A percentile compares a stretch with the other conserved stretches of the same genome.
Evolutionary conservation across 2,888 invertebrate genomes (phyloP).

Genomic region (Micropterix aruncella): DNA sequence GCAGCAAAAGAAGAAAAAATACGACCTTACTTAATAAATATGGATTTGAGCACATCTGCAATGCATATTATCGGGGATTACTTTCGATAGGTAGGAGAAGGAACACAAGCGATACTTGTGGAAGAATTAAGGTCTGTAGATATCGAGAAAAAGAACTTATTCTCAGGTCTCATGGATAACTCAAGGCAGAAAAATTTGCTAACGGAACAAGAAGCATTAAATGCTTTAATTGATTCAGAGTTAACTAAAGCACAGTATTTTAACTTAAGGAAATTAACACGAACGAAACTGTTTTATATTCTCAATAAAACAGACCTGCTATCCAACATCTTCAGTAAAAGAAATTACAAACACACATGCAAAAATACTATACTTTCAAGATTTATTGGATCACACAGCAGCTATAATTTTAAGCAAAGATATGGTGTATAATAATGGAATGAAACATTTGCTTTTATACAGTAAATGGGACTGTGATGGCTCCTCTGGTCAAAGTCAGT

Average conservation of each 20-base stretch:
- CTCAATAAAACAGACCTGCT: background rate
- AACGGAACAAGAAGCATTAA: background rate
- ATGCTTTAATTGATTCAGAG: background rate
- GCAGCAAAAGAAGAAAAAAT: background rate
- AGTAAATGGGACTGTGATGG: slow-evolving; percentile 1
- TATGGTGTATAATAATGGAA: background rate
- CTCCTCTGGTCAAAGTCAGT: background rate
- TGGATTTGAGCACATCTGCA: too few relatives aligned
- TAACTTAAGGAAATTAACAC: background rate
- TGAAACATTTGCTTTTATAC: background rate
- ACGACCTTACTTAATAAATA: background rate
- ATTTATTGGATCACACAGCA: slow-evolving; percentile 1
- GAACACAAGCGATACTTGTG: background rate
- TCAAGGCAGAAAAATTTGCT: background rate
- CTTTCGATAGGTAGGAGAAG: background rate
- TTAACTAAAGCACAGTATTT: background rate
- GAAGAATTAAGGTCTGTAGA: background rate
- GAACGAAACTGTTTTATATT: background rate
- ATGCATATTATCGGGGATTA: background rate
- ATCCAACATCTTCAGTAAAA: background rate
- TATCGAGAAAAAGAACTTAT: background rate
- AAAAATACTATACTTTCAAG: background rate
- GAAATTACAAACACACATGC: background rate
- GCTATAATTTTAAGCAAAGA: background rate
- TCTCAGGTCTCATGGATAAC: background rate